A percentile compares a stretch with the other conserved stretches of the same genome.
Conservation (phyloP, 1,140 invertebrate species). For the Lysiphlebus fabarum region DNA sequence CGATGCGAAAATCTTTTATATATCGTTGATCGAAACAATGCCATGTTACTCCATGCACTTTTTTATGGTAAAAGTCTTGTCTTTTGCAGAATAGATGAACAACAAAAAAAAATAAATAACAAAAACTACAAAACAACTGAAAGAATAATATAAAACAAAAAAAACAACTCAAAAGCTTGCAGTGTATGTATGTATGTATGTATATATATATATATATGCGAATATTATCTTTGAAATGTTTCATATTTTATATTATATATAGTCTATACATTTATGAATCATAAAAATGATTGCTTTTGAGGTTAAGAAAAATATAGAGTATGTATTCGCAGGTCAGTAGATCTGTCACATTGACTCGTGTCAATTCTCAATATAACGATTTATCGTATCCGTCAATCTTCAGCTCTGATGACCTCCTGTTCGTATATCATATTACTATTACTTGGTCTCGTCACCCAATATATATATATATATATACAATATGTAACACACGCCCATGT, state of each 20-base stretch:
- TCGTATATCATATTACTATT: conserved; percentile 47
- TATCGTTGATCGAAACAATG: conserved; percentile 37
- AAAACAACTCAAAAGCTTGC: not conserved
- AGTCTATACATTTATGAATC: not conserved
- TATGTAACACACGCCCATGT: not conserved
- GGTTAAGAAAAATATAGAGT: conserved; percentile 39
- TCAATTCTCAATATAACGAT: conserved; percentile 38
- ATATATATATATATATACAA: too few relatives aligned
- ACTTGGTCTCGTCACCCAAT: not conserved
- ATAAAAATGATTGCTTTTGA: too few relatives aligned
- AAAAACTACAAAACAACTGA: conserved; percentile 11
- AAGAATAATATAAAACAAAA: not conserved
- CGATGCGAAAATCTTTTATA: conserved; percentile 42
- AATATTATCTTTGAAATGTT: too few relatives aligned
- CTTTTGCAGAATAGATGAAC: conserved; percentile 2
- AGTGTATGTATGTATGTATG: too few relatives aligned
- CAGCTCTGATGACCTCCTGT: conserved; percentile 43
- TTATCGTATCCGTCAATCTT: conserved; percentile 54
- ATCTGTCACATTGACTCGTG: conserved; percentile 48
- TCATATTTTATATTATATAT: not conserved
- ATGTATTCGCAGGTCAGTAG: conserved; percentile 55
- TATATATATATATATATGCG: too few relatives aligned
- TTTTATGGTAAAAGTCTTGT: conserved; percentile 14
- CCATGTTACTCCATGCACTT: conserved; percentile 13
- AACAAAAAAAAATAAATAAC: conserved; percentile 7